Evolutionary conservation across 53 echinoderm and acorn worm species (phyloP), one percentile per base, ranked within the genome.

Genomic region (Luidia sarsii): DNA sequence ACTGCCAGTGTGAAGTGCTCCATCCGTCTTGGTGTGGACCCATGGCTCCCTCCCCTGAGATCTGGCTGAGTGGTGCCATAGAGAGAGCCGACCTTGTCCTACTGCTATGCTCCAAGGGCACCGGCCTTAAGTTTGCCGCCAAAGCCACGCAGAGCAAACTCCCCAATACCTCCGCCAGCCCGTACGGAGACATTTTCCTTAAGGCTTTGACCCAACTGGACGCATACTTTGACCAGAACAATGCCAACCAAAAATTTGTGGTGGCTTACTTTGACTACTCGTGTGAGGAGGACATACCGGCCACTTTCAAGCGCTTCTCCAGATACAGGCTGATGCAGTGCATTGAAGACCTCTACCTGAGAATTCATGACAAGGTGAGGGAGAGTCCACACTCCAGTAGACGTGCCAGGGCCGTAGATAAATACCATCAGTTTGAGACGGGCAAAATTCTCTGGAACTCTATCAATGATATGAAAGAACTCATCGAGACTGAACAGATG

Each of bases 41-140:
- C 0, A 50, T 82, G 21, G 64, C 62, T 19, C 71, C 70, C 7
- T 50, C 81, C 6, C 28, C 52, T 3, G 71, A 31, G 31, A 71
- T 82, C 39, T 87, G 87, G 87, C 41, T 87, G n/a, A 60, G 39
- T 4, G 35, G 60, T 21, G 49, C 82, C 65, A 70, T 87, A n/a
- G 69, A 71, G 25, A 24, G 34, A 11, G 87, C 82, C 0, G 72
- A 82, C 28, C 37, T 82, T 16, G 70, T 87, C 20, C 19, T 87
- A 21, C 27, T 87, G 29, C 32, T 87, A 0, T 68, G 71, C 34
- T 87, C 87, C 0, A 71, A 82, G 39, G 87, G 87, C 0, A 71
- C 87, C 0, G 45, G 52, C 2, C 22, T 41, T 4, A 70, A 62
- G n/a, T 87, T 64, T 72, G 38, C 43, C 4, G 87, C 20, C 0